These are phyloP conservation scores for Tortrix viridana DNA, from an alignment of 2,888 invertebrate genomes.

Conservation along the genomic window DNA sequence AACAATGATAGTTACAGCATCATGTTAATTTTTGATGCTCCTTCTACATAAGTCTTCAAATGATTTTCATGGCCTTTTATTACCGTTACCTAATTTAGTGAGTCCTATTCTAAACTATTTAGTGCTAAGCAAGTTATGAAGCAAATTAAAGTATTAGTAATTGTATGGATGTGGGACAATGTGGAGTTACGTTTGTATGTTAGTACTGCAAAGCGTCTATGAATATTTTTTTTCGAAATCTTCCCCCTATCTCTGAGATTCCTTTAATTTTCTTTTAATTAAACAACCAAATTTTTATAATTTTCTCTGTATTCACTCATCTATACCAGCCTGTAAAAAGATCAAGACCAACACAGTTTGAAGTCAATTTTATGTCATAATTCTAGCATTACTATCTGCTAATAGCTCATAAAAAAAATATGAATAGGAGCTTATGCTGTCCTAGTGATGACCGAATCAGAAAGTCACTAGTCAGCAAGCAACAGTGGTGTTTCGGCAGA, in stretches of 20 bases:
- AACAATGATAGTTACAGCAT: constrained; percentile 63
- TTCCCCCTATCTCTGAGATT: constrained; percentile 18
- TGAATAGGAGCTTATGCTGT: no score
- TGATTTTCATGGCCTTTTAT: constrained; percentile 40
- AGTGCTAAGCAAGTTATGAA: constrained; percentile 25
- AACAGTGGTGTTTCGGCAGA: not conserved
- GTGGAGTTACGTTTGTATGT: constrained; percentile 50
- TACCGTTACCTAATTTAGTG: constrained; percentile 8
- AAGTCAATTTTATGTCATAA: not conserved
- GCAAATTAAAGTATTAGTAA: constrained; percentile 39
- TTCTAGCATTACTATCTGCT: no score
- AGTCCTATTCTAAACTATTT: constrained; percentile 12
- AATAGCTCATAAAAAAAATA: no score
- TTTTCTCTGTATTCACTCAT: constrained; percentile 55
- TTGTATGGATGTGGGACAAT: constrained; percentile 38
- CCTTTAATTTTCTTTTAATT: constrained; percentile 21
- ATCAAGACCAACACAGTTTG: constrained; percentile 53
- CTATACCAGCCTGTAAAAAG: constrained; percentile 73
- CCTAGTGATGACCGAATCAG: not conserved
- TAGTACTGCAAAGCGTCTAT: constrained; percentile 65
- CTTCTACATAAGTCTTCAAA: constrained; percentile 43
- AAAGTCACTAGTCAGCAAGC: not conserved
- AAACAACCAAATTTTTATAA: constrained; percentile 37
- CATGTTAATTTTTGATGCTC: constrained; percentile 62
- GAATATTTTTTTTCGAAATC: constrained; percentile 30